Evolutionary conservation across 1,140 invertebrate species (phyloP), one percentile per base, ranked within the genome.

Genomic region (Sinella curviseta): DNA sequence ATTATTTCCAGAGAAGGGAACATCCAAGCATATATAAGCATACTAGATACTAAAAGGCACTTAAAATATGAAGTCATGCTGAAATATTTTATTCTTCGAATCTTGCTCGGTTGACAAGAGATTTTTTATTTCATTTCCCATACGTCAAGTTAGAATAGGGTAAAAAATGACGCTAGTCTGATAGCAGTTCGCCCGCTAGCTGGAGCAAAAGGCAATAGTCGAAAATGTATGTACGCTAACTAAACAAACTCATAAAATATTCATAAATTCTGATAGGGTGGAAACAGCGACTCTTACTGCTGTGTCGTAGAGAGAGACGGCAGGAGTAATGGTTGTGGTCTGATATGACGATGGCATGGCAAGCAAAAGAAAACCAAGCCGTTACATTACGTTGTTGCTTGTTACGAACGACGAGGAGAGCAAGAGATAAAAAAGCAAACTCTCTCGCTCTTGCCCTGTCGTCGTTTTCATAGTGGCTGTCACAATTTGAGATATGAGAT

Each of bases 401-500:
- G n/a, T n/a, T n/a, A n/a, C n/a, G n/a, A n/a, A n/a, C n/a, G n/a
- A n/a, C n/a, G n/a, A n/a, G n/a, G n/a, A n/a, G n/a, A n/a, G n/a
- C n/a, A n/a, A n/a, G n/a, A n/a, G 39, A 48, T 48, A 48, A 48
- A 48, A 48, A 48, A 17, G 39, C 39, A 48, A 48, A n/a, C n/a
- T n/a, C 39, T 48, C 4, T 60, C 14, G 14, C 57, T 60, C 57
- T 60, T 60, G 20, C 57, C 12, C 57, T 12, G 57, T 26, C 24
- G 57, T n/a, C 24, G 57, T 60, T 17, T 60, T 48, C 39, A 48
- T 48, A 48, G 57, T 16, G 24, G 57, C 57, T 70, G 65, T 70
- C 65, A 70, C 26, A 33, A 31, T 60, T 33, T 70, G 31, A 70
- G 31, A 70, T 14, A 70, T 70, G 65, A n/a, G 30, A 70, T 70